These are phyloP conservation scores for Crocidura indochinensis DNA, from an alignment of 2,797 vertebrate genomes.

Conservation along the genomic window DNA sequence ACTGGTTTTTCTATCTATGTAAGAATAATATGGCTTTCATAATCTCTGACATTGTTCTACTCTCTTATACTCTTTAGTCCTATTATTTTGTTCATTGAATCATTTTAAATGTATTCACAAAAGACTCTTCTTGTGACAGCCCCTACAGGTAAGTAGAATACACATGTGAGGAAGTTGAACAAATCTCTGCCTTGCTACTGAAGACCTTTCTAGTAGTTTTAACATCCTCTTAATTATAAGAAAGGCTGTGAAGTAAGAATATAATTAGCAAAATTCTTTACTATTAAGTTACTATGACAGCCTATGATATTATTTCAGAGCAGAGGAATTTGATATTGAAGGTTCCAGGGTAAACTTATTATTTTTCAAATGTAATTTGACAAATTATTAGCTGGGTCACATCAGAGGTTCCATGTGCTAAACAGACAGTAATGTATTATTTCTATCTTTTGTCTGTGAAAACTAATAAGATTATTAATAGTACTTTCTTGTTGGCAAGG, in stretches of 20 bases:
- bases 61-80: conserved; percentile 1
- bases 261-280: conserved; percentile 47
- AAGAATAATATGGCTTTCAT: not conserved
- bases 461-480: conserved; percentile 79
- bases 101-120: not conserved
- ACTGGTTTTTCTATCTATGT: not conserved
- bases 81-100: not conserved
- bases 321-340: conserved; percentile 62
- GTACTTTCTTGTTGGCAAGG: conserved; percentile 66
- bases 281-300: conserved; percentile 33
- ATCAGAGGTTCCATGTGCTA: conserved; percentile 55
- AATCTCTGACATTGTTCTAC: not conserved
- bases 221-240: conserved; percentile 19
- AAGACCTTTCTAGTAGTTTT: not conserved
- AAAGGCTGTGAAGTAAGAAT: conserved; percentile 14
- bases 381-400: conserved; percentile 54
- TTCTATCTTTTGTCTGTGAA: conserved; percentile 66
- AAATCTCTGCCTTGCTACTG: not conserved
- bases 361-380: conserved; percentile 30
- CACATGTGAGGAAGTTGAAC: not conserved
- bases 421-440: conserved; percentile 65
- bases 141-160: not conserved
- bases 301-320: conserved; percentile 35
- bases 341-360: conserved; percentile 70
- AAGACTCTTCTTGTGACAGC: not conserved